Evolutionary conservation across 2,113 vertebrate species (phyloP).

Genomic region (Chaetodon auriga): DNA sequence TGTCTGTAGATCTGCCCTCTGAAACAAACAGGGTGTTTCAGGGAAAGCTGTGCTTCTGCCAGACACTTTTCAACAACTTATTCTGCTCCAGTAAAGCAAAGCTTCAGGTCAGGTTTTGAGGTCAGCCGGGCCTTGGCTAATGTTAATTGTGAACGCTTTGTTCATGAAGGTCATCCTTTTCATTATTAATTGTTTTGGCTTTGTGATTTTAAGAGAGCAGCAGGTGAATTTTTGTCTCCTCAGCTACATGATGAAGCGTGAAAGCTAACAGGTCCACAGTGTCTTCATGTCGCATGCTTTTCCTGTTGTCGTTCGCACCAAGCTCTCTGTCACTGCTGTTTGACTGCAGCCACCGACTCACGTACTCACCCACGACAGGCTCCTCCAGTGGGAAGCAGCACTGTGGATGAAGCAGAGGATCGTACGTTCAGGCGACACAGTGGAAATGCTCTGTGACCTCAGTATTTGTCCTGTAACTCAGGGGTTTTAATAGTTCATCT

Average conservation of each 20-base stretch:
- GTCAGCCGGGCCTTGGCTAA: neutral
- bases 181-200: neutral
- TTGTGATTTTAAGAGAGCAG: neutral
- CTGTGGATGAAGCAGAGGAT: constrained; percentile 29
- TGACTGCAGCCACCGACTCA: neutral
- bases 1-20: constrained; percentile 13
- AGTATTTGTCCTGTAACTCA: constrained; percentile 77
- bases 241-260: neutral
- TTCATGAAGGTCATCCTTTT: neutral
- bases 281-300: constrained; percentile 13
- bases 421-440: constrained; percentile 3
- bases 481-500: constrained; percentile 71
- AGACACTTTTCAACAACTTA: neutral
- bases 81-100: neutral
- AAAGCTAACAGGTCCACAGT: neutral
- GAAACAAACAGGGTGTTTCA: neutral
- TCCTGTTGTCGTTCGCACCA: constrained; percentile 10
- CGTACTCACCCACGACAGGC: neutral
- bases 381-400: neutral
- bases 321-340: constrained; percentile 16
- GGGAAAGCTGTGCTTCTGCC: neutral
- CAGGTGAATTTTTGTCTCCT: neutral
- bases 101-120: neutral
- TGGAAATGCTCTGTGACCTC: constrained; percentile 57
- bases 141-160: neutral